Conservation (phyloP, 1,140 invertebrate genomes). For the Penaeus chinensis region DNA sequence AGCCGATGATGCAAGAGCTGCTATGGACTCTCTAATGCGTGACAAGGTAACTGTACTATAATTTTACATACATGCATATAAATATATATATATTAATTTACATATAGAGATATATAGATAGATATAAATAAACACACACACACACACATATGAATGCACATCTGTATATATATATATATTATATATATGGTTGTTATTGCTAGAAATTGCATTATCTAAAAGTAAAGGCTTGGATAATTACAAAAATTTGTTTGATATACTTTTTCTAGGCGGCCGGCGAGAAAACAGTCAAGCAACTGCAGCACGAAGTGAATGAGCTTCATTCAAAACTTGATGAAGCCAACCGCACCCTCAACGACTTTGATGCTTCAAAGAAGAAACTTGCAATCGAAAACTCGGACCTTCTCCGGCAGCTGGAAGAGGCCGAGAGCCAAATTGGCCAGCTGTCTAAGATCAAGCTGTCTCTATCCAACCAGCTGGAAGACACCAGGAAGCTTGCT, state of each 20-base stretch:
- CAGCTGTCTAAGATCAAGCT: slow-evolving; percentile 66
- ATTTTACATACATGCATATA: too few species aligned
- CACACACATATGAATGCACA: too few species aligned
- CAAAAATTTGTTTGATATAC: too few species aligned
- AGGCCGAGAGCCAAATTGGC: slow-evolving; percentile 73
- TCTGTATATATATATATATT: too few species aligned
- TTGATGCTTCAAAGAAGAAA: slow-evolving; percentile 52
- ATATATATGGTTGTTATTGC: too few species aligned
- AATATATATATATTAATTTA: too few species aligned
- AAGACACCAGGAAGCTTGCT: slow-evolving; percentile 65
- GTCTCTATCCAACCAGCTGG: slow-evolving; percentile 51
- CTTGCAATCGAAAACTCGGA: slow-evolving; percentile 43
- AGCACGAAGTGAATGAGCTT: slow-evolving; percentile 72
- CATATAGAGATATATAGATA: too few species aligned
- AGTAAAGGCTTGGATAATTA: too few species aligned
- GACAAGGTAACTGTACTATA: slow-evolving; percentile 29
- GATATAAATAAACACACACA: too few species aligned
- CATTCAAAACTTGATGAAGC: slow-evolving; percentile 70
- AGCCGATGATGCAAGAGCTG: slow-evolving; percentile 47
- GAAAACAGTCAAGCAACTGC: slow-evolving; percentile 72
- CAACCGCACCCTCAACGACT: slow-evolving; percentile 50
- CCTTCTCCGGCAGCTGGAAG: slow-evolving; percentile 71
- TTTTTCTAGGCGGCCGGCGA: too few species aligned
- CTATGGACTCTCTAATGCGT: slow-evolving; percentile 41
- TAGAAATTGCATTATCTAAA: too few species aligned